phyloP scores from a whole-genome alignment of 1,140 invertebrate genomes.

The Radopholus similis region DNA sequence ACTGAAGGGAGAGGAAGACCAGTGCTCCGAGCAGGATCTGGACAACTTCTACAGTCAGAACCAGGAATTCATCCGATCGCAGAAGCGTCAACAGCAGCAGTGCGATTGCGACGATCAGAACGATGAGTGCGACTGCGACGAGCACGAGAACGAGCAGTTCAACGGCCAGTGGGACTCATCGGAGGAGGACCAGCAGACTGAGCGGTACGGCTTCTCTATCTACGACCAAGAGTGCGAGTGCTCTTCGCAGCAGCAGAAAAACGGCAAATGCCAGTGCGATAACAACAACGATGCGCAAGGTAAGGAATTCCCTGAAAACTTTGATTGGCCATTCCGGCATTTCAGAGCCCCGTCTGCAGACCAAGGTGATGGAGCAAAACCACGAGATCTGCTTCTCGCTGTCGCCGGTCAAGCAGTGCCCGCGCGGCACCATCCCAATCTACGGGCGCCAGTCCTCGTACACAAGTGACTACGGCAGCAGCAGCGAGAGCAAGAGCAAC shows the following conservation, averaged over 20 bases:
- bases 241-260: background rate
- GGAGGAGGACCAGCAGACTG: background rate
- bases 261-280: too few relatives aligned
- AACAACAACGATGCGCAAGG: too few relatives aligned
- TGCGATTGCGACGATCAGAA: background rate
- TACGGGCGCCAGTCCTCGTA: too few relatives aligned
- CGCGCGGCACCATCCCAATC: background rate
- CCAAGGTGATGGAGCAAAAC: background rate
- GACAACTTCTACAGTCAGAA: constrained; percentile 16
- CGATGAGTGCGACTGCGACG: background rate
- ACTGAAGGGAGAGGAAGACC: background rate
- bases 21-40: constrained; percentile 13
- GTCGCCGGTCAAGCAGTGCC: constrained; percentile 32
- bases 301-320: background rate
- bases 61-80: background rate
- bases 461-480: background rate
- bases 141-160: constrained; percentile 2
- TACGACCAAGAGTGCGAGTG: background rate
- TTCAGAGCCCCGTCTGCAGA: too few relatives aligned
- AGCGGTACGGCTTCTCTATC: background rate
- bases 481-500: background rate
- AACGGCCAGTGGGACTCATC: background rate
- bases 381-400: constrained; percentile 48
- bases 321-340: constrained; percentile 25
- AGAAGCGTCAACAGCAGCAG: background rate